phyloP scores from a whole-genome alignment of 2,797 vertebrate genomes.

The Semaprochilodus insignis region DNA sequence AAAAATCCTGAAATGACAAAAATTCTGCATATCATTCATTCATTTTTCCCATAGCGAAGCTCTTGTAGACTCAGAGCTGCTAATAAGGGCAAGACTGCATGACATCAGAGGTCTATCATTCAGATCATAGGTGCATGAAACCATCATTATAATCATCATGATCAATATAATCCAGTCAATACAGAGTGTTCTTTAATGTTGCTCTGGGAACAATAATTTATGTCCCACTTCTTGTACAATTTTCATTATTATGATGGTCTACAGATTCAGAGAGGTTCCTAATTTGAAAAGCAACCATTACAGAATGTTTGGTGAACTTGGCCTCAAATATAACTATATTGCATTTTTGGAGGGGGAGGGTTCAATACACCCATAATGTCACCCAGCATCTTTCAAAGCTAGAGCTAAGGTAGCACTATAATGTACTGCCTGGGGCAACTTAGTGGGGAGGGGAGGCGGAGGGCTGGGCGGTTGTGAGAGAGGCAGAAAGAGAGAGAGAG shows the following conservation, averaged over 20 bases:
- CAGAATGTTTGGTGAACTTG: background rate
- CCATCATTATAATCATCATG: too few species aligned
- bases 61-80: too few species aligned
- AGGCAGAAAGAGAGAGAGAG: background rate
- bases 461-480: background rate
- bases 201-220: background rate
- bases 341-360: slow-evolving; percentile 33
- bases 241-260: background rate
- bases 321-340: slow-evolving; percentile 43
- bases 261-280: slow-evolving; percentile 6
- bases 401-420: slow-evolving; percentile 40
- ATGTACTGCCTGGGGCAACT: slow-evolving; percentile 48
- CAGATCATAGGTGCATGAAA: too few species aligned
- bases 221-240: background rate
- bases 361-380: slow-evolving; percentile 49
- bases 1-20: too few species aligned
- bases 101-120: too few species aligned
- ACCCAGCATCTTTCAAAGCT: slow-evolving; percentile 39
- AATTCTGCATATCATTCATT: too few species aligned
- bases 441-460: background rate
- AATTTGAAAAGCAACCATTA: slow-evolving; percentile 15
- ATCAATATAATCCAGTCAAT: slow-evolving; percentile 44
- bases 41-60: too few species aligned
- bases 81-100: too few species aligned
- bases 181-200: too few species aligned